Percentiles rank a stretch among this genome's conserved stretches.
These are phyloP conservation scores for Tapera naevia DNA, from an alignment of 2,797 vertebrate genomes.

Conservation along the genomic window DNA sequence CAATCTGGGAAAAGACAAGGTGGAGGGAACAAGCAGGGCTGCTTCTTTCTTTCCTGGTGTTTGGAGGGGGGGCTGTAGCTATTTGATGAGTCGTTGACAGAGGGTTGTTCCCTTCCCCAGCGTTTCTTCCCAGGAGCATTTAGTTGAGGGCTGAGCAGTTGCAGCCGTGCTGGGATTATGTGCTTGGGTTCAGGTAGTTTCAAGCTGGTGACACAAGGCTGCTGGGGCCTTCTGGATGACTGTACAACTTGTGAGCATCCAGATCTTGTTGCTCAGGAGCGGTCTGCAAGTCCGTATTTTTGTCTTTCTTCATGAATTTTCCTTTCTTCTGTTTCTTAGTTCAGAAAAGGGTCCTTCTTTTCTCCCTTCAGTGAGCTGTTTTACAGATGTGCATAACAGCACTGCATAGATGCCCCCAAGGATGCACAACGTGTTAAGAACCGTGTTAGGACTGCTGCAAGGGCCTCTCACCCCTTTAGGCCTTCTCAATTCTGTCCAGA, in stretches of 20 bases:
- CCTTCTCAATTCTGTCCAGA: fast-evolving
- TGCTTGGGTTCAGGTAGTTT: background rate
- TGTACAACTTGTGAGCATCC: background rate
- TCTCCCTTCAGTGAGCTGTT: fast-evolving
- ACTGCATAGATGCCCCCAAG: background rate
- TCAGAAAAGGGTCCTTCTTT: background rate
- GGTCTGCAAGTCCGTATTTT: background rate
- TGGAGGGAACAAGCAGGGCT: background rate
- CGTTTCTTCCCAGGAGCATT: fast-evolving
- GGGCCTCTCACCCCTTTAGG: fast-evolving
- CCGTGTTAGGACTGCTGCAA: fast-evolving
- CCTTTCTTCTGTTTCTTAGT: background rate
- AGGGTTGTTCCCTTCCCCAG: background rate
- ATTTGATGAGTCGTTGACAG: fast-evolving
- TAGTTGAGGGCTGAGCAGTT: background rate
- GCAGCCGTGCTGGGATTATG: background rate
- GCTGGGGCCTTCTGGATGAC: background rate
- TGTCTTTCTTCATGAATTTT: background rate
- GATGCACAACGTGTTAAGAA: fast-evolving
- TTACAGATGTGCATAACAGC: background rate
- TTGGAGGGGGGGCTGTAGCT: background rate
- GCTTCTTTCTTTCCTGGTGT: background rate
- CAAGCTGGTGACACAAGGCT: background rate
- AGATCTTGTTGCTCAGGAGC: background rate
- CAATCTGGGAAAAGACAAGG: background rate